Percentiles rank a stretch among this genome's conserved stretches.
Conservation (phyloP, 2,888 invertebrate genomes). For the Orchesellides sinensis region DNA sequence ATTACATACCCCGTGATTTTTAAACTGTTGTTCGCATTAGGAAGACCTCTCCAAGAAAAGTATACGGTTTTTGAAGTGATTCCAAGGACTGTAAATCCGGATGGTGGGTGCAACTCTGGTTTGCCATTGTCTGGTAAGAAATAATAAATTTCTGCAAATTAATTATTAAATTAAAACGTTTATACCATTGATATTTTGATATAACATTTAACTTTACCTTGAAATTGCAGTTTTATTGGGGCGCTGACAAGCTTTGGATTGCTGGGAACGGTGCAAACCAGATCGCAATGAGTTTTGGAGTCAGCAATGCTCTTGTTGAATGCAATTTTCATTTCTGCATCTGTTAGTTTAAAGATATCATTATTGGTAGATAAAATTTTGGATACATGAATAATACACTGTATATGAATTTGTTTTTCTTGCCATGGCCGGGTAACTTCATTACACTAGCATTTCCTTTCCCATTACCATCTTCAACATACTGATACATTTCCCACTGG, state of each 20-base stretch:
- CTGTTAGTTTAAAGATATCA: conserved; percentile 10
- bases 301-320: conserved; percentile 51
- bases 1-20: conserved; percentile 59
- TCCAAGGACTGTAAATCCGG: conserved; percentile 52
- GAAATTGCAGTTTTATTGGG: conserved; percentile 48
- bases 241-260: conserved; percentile 27
- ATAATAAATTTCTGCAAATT: background rate
- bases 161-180: background rate
- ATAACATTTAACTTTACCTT: conserved; percentile 16
- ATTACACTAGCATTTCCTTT: conserved; percentile 34
- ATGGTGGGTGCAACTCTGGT: conserved; percentile 25
- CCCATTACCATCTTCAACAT: conserved; percentile 42
- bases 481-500: conserved; percentile 60
- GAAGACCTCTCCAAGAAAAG: conserved; percentile 52
- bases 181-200: background rate
- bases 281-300: conserved; percentile 35
- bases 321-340: conserved; percentile 54
- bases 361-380: background rate
- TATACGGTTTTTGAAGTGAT: conserved; percentile 39
- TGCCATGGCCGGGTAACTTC: conserved; percentile 45
- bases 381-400: background rate
- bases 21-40: background rate
- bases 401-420: background rate
- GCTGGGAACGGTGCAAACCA: conserved; percentile 41
- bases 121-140: background rate